Evolutionary conservation across 2,113 vertebrate species (phyloP), one percentile per base, ranked within the genome.

Genomic region (Alexandromys fortis): DNA sequence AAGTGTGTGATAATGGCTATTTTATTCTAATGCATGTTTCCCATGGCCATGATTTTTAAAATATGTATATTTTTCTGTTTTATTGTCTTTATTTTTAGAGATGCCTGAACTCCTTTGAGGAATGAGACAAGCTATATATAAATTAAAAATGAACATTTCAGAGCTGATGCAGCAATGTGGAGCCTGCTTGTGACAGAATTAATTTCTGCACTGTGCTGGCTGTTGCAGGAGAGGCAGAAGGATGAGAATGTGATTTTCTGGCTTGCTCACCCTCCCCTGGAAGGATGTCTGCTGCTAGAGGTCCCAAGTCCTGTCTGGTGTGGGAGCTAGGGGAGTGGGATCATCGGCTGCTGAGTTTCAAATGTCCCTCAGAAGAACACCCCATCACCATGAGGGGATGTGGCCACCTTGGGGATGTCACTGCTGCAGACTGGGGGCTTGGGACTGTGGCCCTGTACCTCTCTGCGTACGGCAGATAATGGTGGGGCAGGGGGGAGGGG

Each of bases 41-140:
- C 78, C 55, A 33, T 92, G 90, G 38, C 89, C 1, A 1, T 88
- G 72, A 75, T 78, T 85, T 93, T 92, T 70, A 2, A 33, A 79
- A 30, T 65, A 72, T 81, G 16, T 73, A 78, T 76, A 73, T 58
- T 90, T 89, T 85, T 45, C 55, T 79, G 52, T 92, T 95, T 95
- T 91, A 79, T 95, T 79, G 75, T 65, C 73, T 93, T 96, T 92
- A 77, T 96, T 94, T 70, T 96, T 89, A 52, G 47, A 94, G 90
- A 63, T 58, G 85, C 67, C 81, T 89, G 67, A 78, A 86, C 82
- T 95, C 95, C 89, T 96, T 72, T 97, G 86, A 97, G 95, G 95
- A 89, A 97, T 65, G 61, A 98, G 77, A 94, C 52, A 82, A 72
- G 79, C 94, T 94, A 83, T 93, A 97, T 94, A 96, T 96, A 97